Conservation (phyloP, 2,797 vertebrate species). For the Channa striata region DNA sequence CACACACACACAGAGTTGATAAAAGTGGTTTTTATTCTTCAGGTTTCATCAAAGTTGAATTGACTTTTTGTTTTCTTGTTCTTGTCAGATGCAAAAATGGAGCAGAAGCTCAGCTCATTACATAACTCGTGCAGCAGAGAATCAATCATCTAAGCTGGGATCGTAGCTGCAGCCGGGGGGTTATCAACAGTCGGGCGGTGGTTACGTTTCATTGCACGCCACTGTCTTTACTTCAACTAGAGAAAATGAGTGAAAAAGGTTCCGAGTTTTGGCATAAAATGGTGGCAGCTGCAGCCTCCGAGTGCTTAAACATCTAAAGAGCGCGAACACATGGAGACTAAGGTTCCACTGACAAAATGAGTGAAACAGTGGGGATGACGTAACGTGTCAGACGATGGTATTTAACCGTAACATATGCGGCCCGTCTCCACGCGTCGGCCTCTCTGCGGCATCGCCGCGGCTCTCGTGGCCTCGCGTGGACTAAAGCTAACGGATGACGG, state of each 20-base stretch:
- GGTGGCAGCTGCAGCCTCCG: no score
- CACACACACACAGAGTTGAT: slow-evolving; percentile 21
- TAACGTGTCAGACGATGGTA: slow-evolving; percentile 6
- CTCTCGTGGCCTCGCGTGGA: slow-evolving; percentile 91
- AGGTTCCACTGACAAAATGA: no score
- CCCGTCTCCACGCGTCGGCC: slow-evolving; percentile 74
- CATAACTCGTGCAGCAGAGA: neutral
- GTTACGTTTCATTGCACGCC: no score
- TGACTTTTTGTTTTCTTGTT: slow-evolving; percentile 73
- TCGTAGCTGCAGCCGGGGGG: no score
- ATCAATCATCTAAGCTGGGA: no score
- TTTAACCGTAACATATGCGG: slow-evolving; percentile 17
- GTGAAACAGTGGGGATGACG: neutral
- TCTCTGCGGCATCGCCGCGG: slow-evolving; percentile 85
- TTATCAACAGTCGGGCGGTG: no score
- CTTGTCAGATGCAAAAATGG: slow-evolving; percentile 52
- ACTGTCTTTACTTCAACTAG: no score
- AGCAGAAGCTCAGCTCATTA: slow-evolving; percentile 26
- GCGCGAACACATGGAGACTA: no score
- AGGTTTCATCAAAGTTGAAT: slow-evolving; percentile 67
- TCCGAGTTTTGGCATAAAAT: no score
- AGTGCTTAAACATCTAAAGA: no score
- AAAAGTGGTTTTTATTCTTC: slow-evolving; percentile 30
- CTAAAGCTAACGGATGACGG: slow-evolving; percentile 94
- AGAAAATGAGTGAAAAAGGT: no score